Evolutionary conservation across 2,797 vertebrate genomes (phyloP).

Genomic region (Enteromius paludinosus): DNA sequence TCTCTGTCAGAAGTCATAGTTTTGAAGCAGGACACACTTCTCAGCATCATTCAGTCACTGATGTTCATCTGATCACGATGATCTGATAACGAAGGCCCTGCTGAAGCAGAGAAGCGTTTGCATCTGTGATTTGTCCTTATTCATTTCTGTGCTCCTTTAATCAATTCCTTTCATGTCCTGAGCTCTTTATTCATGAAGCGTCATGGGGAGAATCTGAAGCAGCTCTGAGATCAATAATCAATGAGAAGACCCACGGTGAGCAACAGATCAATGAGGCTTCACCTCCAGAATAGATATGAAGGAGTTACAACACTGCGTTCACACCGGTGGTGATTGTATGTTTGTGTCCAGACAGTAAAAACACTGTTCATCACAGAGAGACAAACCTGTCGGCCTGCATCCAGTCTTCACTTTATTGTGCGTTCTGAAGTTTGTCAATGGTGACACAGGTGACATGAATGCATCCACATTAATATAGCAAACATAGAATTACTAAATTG

Average conservation of each 20-base stretch:
- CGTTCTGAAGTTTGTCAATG: no score
- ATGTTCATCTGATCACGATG: background rate
- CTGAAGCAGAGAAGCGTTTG: background rate
- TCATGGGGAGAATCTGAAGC: slow-evolving; percentile 36
- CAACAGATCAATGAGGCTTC: slow-evolving; percentile 21
- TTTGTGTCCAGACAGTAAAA: background rate
- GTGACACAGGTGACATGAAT: no score
- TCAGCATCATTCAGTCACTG: background rate
- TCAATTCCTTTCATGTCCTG: slow-evolving; percentile 29
- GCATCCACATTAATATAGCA: no score
- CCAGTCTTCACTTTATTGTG: no score
- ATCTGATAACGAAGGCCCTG: background rate
- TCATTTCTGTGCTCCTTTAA: slow-evolving; percentile 21
- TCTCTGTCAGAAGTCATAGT: background rate
- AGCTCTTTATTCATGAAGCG: slow-evolving; percentile 29
- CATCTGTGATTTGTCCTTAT: slow-evolving; percentile 5
- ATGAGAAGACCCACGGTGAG: slow-evolving; percentile 13
- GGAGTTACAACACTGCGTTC: background rate
- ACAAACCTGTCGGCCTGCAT: no score
- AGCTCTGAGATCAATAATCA: slow-evolving; percentile 30
- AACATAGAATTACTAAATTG: no score
- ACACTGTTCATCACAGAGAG: background rate
- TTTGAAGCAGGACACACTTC: background rate
- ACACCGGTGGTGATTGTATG: background rate
- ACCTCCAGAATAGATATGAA: background rate